Base-by-base conservation (phyloP, 2,797 vertebrate genomes). In the Brachyrhaphis roseni region DNA sequence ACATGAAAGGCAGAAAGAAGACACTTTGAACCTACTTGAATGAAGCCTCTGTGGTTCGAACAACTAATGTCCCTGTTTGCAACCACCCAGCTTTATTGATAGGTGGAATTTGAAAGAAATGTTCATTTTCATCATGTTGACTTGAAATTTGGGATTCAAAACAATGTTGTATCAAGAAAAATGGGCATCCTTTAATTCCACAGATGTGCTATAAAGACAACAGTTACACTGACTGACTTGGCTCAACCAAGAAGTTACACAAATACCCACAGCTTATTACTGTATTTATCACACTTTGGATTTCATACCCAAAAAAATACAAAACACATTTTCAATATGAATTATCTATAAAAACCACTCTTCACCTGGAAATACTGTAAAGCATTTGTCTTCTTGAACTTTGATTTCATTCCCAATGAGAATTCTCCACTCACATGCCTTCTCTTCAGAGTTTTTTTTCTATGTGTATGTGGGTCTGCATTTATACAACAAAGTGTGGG, bases 381-480 rank as follows among this genome's bases (percentile, higher is more conserved):
- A 73, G 47, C 18, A 13, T 39, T 53, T 36, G 31, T 49, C 45
- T 49, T 72, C 20, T 75, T 86, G 68, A 84, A 49, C 86, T 71
- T 82, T 77, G 75, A 82, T 82, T 78, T 86, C 41, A 89, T 86
- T 79, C 72, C 88, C 79, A 8, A 12, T 82, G 82, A 81, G 76
- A 49, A 79, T 85, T 87, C 74, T 74, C 81, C 80, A 68, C 59
- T 43, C 81, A 45, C 81, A 51, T 13, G 26, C n/a, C 18, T 51
- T 20, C 2, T 78, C 26, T 68, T 41, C 36, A 68, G 84, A 86
- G 74, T 64, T 31, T 31, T 39, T 26, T 1, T 0, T 55, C 18
- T 23, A 15, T 68, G 23, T 62, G 34, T 36, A 34, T 51, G 72
- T 53, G 47, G 49, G 8, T 71, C 15, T 49, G 28, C n/a, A 66